These are phyloP conservation scores for Tortricodes alternella DNA, from an alignment of 2,888 invertebrate genomes.

Conservation along the genomic window DNA sequence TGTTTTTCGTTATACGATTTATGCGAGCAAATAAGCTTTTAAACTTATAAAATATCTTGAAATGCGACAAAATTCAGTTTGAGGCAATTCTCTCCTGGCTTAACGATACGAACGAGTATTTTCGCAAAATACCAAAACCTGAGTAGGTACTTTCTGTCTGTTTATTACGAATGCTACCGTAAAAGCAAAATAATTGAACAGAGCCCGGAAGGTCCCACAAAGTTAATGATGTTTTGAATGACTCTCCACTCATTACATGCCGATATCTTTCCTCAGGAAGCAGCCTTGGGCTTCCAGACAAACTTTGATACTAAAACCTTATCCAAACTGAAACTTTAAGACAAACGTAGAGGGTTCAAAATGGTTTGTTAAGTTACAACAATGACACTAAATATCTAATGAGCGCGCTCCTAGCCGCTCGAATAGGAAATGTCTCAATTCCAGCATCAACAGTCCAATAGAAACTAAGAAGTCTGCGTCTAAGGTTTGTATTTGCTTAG, in stretches of 20 bases:
- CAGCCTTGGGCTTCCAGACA: constrained; percentile 52
- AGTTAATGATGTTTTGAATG: constrained; percentile 77
- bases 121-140: too few species aligned
- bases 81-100: too few species aligned
- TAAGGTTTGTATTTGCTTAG: constrained; percentile 49
- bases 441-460: constrained; percentile 33
- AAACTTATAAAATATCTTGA: too few species aligned
- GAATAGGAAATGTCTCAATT: constrained; percentile 58
- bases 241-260: constrained; percentile 76
- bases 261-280: constrained; percentile 74
- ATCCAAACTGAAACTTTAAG: constrained; percentile 38
- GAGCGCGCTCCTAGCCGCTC: constrained; percentile 57
- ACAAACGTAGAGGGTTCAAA: constrained; percentile 24
- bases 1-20: too few species aligned
- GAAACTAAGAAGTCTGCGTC: constrained; percentile 31
- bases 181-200: constrained; percentile 34
- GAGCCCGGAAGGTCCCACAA: constrained; percentile 49
- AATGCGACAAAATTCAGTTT: too few species aligned
- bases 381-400: constrained; percentile 73
- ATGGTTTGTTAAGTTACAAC: constrained; percentile 37
- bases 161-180: background rate
- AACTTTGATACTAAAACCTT: constrained; percentile 44
- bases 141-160: too few species aligned
- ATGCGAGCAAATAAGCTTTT: too few species aligned
- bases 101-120: too few species aligned